A percentile compares a stretch with the other conserved stretches of the same genome.
phyloP scores from a whole-genome alignment of 2,888 invertebrate species.

The Acrobasis suavella region DNA sequence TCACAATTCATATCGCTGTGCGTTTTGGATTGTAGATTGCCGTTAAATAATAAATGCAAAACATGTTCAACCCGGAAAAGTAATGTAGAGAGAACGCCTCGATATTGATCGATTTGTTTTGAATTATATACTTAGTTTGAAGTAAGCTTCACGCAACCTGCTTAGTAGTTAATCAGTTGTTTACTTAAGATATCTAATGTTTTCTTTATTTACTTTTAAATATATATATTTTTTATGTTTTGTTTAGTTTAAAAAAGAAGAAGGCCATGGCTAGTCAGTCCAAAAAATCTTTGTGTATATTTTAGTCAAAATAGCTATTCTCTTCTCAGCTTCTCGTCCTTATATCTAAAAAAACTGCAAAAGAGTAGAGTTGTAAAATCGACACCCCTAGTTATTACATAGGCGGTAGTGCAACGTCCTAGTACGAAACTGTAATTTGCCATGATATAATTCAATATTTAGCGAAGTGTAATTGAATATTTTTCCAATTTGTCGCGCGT shows the following conservation, averaged over 20 bases:
- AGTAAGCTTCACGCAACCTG: no score
- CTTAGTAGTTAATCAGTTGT: no score
- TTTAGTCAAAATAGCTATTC: no score
- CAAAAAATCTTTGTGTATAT: no score
- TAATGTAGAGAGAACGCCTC: background rate
- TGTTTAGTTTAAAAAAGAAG: no score
- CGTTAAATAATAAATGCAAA: conserved; percentile 20
- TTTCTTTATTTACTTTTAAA: no score
- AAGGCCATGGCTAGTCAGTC: no score
- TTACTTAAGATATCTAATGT: no score
- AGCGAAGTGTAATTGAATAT: conserved; percentile 82
- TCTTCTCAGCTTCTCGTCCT: no score
- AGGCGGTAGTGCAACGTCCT: conserved; percentile 50
- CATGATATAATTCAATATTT: conserved; percentile 81
- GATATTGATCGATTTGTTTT: conserved; percentile 3
- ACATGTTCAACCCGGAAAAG: conserved; percentile 1
- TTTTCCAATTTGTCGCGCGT: conserved; percentile 82
- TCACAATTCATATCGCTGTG: conserved; percentile 11
- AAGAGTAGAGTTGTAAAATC: background rate
- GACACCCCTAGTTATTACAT: conserved; percentile 1
- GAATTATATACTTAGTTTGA: background rate
- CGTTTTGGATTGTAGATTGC: conserved; percentile 2
- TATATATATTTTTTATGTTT: no score
- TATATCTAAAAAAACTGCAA: background rate
- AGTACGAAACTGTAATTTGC: conserved; percentile 78